Conservation (phyloP, 2,888 invertebrate species). For the Sinopyrophorus schimmeli region DNA sequence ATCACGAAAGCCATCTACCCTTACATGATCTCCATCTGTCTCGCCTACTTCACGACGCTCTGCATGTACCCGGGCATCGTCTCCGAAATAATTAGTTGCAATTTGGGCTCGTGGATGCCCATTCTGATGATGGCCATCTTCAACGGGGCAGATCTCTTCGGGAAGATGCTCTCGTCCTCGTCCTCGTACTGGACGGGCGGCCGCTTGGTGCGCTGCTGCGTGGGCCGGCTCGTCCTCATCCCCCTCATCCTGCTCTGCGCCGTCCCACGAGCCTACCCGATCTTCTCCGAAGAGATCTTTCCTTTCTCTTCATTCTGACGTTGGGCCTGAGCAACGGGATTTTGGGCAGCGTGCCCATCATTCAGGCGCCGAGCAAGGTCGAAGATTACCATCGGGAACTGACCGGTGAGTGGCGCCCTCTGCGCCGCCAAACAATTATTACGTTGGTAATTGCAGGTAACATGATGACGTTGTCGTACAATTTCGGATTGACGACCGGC, state of each 20-base stretch:
- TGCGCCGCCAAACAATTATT: background rate
- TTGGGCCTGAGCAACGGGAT: slow-evolving; percentile 86
- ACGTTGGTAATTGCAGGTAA: slow-evolving; percentile 65
- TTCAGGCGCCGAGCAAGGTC: slow-evolving; percentile 84
- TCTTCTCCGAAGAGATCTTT: slow-evolving; percentile 69
- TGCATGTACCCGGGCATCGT: slow-evolving; percentile 90
- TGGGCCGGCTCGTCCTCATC: slow-evolving; percentile 72
- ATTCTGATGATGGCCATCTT: slow-evolving; percentile 88
- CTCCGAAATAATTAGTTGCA: slow-evolving; percentile 84
- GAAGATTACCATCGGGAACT: slow-evolving; percentile 85
- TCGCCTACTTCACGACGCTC: slow-evolving; percentile 88
- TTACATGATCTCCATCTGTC: slow-evolving; percentile 86
- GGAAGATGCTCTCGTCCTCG: slow-evolving; percentile 78
- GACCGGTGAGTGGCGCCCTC: slow-evolving; percentile 64
- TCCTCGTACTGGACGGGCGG: slow-evolving; percentile 83
- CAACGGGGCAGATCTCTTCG: slow-evolving; percentile 83
- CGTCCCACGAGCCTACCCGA: slow-evolving; percentile 74
- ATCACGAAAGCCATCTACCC: slow-evolving; percentile 86
- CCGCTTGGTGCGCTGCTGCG: slow-evolving; percentile 71
- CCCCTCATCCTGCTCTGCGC: slow-evolving; percentile 83
- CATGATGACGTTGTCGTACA: slow-evolving; percentile 92
- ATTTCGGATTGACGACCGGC: slow-evolving; percentile 82
- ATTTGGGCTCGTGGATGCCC: slow-evolving; percentile 87
- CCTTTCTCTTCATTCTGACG: slow-evolving; percentile 67
- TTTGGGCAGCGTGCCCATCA: slow-evolving; percentile 91